These are phyloP conservation scores for Drosophila cyrtoloma DNA, from an alignment of 2,888 invertebrate genomes.

Conservation along the genomic window DNA sequence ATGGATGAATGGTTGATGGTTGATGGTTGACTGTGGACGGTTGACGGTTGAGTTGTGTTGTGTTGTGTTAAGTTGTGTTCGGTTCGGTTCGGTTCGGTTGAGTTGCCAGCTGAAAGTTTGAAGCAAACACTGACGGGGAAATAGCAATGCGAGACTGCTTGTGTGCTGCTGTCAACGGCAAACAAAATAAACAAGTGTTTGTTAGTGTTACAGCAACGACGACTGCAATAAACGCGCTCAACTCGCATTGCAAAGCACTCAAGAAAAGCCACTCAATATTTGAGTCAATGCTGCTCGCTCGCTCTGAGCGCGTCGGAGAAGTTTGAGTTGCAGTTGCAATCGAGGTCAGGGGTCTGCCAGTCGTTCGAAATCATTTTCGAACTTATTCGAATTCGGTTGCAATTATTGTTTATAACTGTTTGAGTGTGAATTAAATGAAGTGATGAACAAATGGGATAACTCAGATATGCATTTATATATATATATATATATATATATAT, in stretches of 20 bases:
- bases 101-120: conserved; percentile 2
- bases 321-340: conserved; percentile 73
- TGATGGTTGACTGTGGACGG: no score
- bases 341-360: conserved; percentile 55
- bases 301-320: conserved; percentile 47
- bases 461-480: not conserved
- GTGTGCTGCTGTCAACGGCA: conserved; percentile 13
- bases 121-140: conserved; percentile 37
- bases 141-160: conserved; percentile 27
- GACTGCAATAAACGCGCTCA: conserved; percentile 15
- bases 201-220: conserved; percentile 26
- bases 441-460: not conserved
- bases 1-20: conserved; percentile 54
- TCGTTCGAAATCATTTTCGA: conserved; percentile 68
- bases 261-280: conserved; percentile 32
- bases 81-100: conserved; percentile 1
- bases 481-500: not conserved
- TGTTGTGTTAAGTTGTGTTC: not conserved
- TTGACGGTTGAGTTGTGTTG: not conserved
- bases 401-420: not conserved
- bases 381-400: conserved; percentile 39
- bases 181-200: conserved; percentile 63
- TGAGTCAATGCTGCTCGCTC: conserved; percentile 27
- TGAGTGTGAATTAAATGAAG: not conserved
- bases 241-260: conserved; percentile 23